Evolutionary conservation across 2,113 vertebrate species (phyloP).

Genomic region (Struthidea cinerea): DNA sequence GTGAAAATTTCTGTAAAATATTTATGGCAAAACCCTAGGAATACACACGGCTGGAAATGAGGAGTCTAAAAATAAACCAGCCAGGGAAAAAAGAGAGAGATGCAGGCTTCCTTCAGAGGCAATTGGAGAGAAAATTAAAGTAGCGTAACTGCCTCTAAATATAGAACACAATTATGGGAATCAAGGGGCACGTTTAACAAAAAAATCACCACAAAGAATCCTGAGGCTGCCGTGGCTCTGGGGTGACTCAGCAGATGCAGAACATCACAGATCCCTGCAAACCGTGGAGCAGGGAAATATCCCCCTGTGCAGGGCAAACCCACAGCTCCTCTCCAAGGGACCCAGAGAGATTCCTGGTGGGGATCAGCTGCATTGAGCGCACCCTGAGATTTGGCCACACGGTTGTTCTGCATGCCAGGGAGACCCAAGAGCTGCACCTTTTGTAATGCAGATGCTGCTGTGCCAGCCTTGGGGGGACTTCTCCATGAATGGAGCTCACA

Average conservation of each 20-base stretch:
- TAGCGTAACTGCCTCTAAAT: neutral
- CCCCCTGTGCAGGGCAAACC: neutral
- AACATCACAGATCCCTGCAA: neutral
- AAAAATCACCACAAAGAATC: neutral
- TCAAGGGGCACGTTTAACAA: neutral
- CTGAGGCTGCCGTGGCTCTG: neutral
- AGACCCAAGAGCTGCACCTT: neutral
- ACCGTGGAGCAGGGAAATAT: neutral
- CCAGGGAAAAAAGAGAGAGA: neutral
- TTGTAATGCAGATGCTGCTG: neutral
- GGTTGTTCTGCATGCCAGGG: neutral
- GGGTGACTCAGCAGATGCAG: neutral
- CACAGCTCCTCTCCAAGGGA: neutral
- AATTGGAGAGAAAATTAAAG: conserved; percentile 15
- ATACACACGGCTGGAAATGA: neutral
- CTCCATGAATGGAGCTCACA: neutral
- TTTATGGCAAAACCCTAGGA: neutral
- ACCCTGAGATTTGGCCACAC: fast-evolving
- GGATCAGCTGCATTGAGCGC: neutral
- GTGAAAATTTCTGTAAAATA: conserved; percentile 26
- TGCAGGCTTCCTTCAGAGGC: neutral
- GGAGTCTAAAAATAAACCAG: conserved; percentile 41
- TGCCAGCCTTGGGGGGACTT: neutral
- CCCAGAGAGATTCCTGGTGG: neutral
- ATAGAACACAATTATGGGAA: conserved; percentile 1